Conservation (phyloP, 2,113 vertebrate species). For the Cardinalis cardinalis region DNA sequence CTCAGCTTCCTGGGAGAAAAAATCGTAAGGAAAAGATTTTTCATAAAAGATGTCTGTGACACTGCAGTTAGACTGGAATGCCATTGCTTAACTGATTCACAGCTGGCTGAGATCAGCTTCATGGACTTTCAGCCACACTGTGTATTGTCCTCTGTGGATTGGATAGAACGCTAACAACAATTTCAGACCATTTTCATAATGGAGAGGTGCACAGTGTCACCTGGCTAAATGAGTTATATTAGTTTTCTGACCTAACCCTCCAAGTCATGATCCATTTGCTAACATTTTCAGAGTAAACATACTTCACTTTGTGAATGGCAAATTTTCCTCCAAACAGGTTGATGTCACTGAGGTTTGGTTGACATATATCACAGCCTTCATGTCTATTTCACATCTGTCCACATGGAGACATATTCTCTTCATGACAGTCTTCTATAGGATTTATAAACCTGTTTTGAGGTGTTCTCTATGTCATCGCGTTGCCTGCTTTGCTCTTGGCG, state of each 20-base stretch:
- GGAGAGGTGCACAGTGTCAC: not conserved
- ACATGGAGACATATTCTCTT: not conserved
- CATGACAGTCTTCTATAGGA: not conserved
- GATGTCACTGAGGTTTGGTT: not conserved
- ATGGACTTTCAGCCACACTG: not conserved
- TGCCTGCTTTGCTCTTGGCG: not conserved
- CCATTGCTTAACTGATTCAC: fast-evolving
- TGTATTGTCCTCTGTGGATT: not conserved
- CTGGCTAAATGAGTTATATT: not conserved
- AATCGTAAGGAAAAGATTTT: too few relatives aligned
- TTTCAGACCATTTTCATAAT: not conserved
- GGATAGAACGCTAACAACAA: not conserved
- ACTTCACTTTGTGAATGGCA: not conserved
- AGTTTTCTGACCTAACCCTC: not conserved
- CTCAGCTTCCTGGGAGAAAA: too few relatives aligned
- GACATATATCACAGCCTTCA: not conserved
- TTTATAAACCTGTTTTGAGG: not conserved
- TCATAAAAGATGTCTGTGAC: too few relatives aligned
- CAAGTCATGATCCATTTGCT: not conserved
- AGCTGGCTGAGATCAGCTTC: not conserved
- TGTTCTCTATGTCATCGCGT: fast-evolving
- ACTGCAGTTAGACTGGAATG: not conserved
- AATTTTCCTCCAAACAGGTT: not conserved
- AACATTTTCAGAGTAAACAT: not conserved
- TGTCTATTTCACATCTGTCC: not conserved